These are phyloP conservation scores for Sarcophaga subvicina DNA, from an alignment of 2,888 invertebrate species.

Conservation along the genomic window DNA sequence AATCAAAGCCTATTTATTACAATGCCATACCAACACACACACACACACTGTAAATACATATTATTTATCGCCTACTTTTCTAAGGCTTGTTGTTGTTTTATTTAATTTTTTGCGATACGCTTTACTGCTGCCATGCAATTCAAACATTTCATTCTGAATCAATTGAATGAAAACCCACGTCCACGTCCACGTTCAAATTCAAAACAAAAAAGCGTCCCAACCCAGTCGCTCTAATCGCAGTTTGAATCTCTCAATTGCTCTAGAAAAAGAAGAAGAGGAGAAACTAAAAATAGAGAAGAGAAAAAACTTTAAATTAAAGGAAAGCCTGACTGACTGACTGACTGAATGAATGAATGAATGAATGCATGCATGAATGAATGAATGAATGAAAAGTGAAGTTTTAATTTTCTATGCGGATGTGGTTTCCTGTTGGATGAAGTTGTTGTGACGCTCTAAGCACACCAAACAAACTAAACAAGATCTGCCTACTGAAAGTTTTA, in stretches of 20 bases:
- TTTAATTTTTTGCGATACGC: no score
- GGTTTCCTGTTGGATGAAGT: conserved; percentile 65
- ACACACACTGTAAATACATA: no score
- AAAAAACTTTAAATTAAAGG: conserved; percentile 25
- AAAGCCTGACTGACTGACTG: conserved; percentile 6
- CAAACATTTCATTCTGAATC: no score
- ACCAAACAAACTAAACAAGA: conserved; percentile 24
- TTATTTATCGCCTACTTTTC: no score
- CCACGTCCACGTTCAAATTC: conserved; percentile 25
- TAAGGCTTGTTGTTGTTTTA: no score
- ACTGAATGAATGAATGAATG: neutral
- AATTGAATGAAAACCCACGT: no score
- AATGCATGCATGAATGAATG: conserved; percentile 1
- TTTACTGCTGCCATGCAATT: no score
- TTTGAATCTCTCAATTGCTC: conserved; percentile 57
- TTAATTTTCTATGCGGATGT: conserved; percentile 66
- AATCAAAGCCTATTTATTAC: no score
- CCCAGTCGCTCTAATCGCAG: conserved; percentile 31
- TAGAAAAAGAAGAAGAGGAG: conserved; percentile 1
- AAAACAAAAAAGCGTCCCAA: conserved; percentile 52
- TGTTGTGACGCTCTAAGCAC: neutral
- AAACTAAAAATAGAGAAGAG: no score
- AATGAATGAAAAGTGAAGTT: conserved; percentile 38
- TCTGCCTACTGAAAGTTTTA: conserved; percentile 43
- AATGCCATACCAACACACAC: no score